Evolutionary conservation across 2,888 invertebrate genomes (phyloP).

Genomic region (Ochropacha duplaris): DNA sequence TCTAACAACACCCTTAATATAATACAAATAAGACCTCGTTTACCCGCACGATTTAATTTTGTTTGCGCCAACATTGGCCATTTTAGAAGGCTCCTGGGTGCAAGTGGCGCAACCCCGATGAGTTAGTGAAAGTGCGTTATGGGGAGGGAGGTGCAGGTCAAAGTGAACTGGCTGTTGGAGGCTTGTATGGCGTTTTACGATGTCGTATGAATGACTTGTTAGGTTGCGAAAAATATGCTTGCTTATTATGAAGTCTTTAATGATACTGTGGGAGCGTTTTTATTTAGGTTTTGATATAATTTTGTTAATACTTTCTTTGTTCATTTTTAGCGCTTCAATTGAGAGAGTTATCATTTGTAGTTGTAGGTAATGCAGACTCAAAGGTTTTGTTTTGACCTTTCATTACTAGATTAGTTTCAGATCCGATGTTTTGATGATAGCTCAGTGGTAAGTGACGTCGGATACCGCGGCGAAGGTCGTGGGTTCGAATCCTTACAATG

Average conservation of each 20-base stretch:
- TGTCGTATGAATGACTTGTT: slow-evolving; percentile 45
- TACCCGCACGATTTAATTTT: slow-evolving; percentile 23
- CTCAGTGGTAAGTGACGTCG: no score
- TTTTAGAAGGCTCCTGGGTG: slow-evolving; percentile 30
- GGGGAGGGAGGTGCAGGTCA: slow-evolving; percentile 27
- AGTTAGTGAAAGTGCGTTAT: slow-evolving; percentile 19
- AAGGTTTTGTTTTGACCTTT: no score
- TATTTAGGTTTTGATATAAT: neutral
- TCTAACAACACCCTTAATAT: slow-evolving; percentile 40
- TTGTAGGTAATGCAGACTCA: no score
- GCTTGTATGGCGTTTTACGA: slow-evolving; percentile 39
- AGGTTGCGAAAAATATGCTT: slow-evolving; percentile 45
- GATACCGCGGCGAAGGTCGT: no score
- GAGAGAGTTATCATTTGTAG: neutral
- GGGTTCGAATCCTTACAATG: no score
- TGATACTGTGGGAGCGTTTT: slow-evolving; percentile 17
- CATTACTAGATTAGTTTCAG: no score
- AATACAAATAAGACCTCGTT: slow-evolving; percentile 22
- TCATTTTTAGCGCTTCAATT: neutral
- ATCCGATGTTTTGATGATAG: no score
- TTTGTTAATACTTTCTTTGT: neutral
- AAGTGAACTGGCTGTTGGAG: slow-evolving; percentile 25
- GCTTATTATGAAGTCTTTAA: slow-evolving; percentile 37
- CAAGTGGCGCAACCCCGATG: slow-evolving; percentile 14
- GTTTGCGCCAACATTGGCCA: slow-evolving; percentile 25